Conservation (phyloP, 2,888 invertebrate species). For the Formica aserva region DNA sequence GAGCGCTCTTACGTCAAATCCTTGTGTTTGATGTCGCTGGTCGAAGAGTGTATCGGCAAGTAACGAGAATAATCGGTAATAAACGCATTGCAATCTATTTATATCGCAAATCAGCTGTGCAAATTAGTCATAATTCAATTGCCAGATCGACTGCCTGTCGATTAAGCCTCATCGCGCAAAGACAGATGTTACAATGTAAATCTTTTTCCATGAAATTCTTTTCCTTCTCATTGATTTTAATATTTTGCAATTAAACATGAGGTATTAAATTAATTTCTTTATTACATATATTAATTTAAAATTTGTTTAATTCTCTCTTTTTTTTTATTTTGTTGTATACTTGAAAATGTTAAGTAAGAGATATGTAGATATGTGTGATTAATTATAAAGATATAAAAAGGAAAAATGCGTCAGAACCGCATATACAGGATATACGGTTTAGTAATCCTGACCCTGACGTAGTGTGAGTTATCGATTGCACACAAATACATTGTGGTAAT, state of each 20-base stretch:
- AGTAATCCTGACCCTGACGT: slow-evolving; percentile 24
- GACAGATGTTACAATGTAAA: not conserved
- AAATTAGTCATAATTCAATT: slow-evolving; percentile 74
- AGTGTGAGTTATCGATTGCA: slow-evolving; percentile 25
- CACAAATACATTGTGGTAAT: slow-evolving; percentile 8
- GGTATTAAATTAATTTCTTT: not conserved
- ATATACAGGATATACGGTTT: slow-evolving; percentile 25
- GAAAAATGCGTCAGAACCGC: not conserved
- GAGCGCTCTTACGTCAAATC: slow-evolving; percentile 3
- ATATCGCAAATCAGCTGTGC: slow-evolving; percentile 76
- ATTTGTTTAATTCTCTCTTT: not conserved
- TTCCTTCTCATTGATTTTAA: not conserved
- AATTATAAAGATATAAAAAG: slow-evolving; percentile 19
- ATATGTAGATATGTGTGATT: not conserved
- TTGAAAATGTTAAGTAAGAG: not conserved
- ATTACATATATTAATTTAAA: not conserved
- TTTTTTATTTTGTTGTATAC: not conserved
- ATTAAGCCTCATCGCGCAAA: slow-evolving; percentile 9
- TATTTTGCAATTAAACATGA: not conserved
- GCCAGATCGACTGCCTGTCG: slow-evolving; percentile 41
- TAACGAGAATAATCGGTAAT: slow-evolving; percentile 68
- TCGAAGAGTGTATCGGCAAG: slow-evolving; percentile 22
- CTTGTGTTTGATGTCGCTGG: not conserved
- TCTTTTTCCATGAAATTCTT: not conserved
- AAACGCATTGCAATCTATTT: slow-evolving; percentile 73